Evolutionary conservation across 2,797 vertebrate species (phyloP).

Genomic region (Lindbergichthys nudifrons): DNA sequence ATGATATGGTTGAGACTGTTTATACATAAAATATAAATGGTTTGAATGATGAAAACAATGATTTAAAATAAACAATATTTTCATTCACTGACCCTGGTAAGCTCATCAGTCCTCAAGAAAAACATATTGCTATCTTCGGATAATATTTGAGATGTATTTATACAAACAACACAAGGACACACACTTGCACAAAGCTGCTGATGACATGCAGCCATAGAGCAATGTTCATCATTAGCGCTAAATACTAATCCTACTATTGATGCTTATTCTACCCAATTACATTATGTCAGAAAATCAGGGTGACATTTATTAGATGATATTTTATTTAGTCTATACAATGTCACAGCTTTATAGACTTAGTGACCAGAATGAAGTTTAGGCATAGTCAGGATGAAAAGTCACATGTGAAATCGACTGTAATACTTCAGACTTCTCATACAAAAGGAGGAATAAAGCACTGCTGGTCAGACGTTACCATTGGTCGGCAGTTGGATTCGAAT

Average conservation of each 20-base stretch:
- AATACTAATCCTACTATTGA: not conserved
- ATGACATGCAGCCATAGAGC: not conserved
- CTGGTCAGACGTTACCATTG: not conserved
- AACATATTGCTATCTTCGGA: not conserved
- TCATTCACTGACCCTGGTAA: not conserved
- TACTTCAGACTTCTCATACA: not conserved
- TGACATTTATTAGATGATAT: not conserved
- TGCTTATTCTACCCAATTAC: not conserved
- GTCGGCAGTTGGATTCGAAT: slow-evolving; percentile 5
- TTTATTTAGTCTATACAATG: too few species aligned
- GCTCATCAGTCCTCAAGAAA: slow-evolving; percentile 12
- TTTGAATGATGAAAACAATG: slow-evolving; percentile 2
- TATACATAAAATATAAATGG: slow-evolving; percentile 14
- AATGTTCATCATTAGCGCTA: not conserved
- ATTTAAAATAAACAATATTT: slow-evolving; percentile 15
- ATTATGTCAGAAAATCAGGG: not conserved
- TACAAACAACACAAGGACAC: not conserved
- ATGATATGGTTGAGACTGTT: not conserved
- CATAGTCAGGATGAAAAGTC: not conserved
- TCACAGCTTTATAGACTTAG: not conserved
- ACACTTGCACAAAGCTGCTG: slow-evolving; percentile 1
- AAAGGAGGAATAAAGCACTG: not conserved
- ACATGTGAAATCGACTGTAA: not conserved
- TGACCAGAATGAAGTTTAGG: not conserved
- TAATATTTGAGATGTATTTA: slow-evolving; percentile 8